Evolutionary conservation across 2,888 invertebrate species (phyloP), one percentile per base, ranked within the genome.

Genomic region (Spodoptera littoralis): DNA sequence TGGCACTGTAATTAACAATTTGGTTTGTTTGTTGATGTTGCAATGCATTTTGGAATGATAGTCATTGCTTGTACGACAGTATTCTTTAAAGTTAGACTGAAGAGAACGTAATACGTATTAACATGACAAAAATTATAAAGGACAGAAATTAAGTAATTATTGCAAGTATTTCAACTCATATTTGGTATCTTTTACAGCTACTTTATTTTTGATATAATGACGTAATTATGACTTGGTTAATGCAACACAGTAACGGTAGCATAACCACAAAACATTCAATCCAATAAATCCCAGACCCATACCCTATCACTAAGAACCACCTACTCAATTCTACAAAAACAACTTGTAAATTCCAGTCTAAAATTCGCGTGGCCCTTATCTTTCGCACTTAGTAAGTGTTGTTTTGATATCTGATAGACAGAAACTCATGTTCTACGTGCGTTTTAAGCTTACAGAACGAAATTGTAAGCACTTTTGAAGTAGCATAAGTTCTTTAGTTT

Each of bases 341-440:
- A 42, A 72, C 66, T 67, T 66, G 52, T 46, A 18, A 52, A 22
- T 36, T 71, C 42, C 47, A 45, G 9, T 60, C 59, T 60, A 53
- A 62, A 68, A 66, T 73, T 78, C 69, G 76, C 73, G 81, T 64
- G 64, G 59, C 11, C 55, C 57, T 76, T 78, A 79, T 79, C 79
- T 50, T 60, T 42, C 30, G 60, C 58, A 77, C 70, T 73, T 60
- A 48, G 11, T 51, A 73, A 76, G 80, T 69, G n/a, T 50, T 67
- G 48, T 70, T 59, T 55, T 66, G 77, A 80, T 79, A 65, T 42
- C 45, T 58, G 79, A 79, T 79, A 78, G 46, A 12, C 55, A 24
- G 41, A 52, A 70, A 67, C 62, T 73, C 76, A 69, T 52, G 59
- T 27, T 4, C 27, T 4, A 52, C 62, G 65, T 76, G 73, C 73